Evolutionary conservation across 2,888 invertebrate genomes (phyloP), one percentile per base, ranked within the genome.

Genomic region (Erebia epiphron): DNA sequence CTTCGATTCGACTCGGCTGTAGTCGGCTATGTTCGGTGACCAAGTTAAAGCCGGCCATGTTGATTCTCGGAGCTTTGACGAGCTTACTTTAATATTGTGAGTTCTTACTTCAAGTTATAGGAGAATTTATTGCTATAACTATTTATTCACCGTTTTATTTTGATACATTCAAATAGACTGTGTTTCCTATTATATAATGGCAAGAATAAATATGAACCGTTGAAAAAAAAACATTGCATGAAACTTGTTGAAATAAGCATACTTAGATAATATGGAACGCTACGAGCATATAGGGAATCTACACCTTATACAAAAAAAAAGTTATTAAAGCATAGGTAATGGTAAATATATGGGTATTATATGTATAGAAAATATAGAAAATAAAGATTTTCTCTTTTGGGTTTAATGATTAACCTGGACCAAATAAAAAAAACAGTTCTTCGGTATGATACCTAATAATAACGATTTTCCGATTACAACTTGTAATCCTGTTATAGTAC

Each of bases 1-100:
- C 86, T 85, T 92, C 92, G 92, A 84, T 75, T 71, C 73, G 80
- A 79, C 84, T 85, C 92, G 92, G 69, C 68, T 16, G 16, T 67
- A 75, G 76, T 92, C 85, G 84, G 76, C 35, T 52, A 14, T 57
- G 69, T 77, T 78, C 80, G 82, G 69, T 26, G 43, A 70, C 50
- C 41, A 70, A 49, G 58, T 46, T 58, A 26, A 49, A 26, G 46
- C 14, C 50, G 21, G 46, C 14, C 50, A 26, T 52, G 49, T 49
- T 26, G 67, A 67, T 56, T 56, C 56, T 43, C 21, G 43, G 52
- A 65, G 65, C 65, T 65, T 65, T 43, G 50, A 35, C 41, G 35
- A 50, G 64, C 64, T 64, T 26, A 26, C 26, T 26, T 0, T n/a
- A n/a, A n/a, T 3, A 26, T 26, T 35, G 35, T 35, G 1, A 35